A percentile compares a stretch with the other conserved stretches of the same genome.
Conservation (phyloP, 2,797 vertebrate species). For the Myripristis murdjan region DNA sequence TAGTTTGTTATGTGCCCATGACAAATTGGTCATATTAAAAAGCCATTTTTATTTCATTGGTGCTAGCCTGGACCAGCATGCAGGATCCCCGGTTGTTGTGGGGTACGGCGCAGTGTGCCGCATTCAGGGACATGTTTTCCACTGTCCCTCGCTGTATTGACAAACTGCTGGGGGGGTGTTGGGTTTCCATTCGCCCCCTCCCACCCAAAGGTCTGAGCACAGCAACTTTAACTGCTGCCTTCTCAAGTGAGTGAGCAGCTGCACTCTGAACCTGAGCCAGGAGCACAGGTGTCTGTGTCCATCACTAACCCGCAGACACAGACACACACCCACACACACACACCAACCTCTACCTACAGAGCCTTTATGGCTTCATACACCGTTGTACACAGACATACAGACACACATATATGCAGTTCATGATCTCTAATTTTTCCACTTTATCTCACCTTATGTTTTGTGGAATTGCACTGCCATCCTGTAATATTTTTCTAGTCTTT, state of each 20-base stretch:
- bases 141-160: conserved; percentile 74
- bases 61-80: neutral
- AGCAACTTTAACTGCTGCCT: conserved; percentile 83
- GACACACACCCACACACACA: conserved; percentile 18
- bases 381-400: neutral
- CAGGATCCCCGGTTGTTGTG: conserved; percentile 13
- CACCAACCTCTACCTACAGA: conserved; percentile 3
- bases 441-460: neutral
- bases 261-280: conserved; percentile 85
- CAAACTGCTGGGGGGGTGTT: conserved; percentile 69
- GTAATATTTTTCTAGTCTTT: neutral
- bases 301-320: conserved; percentile 68
- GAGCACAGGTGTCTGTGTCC: conserved; percentile 85
- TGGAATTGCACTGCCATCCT: neutral
- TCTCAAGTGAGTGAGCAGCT: conserved; percentile 86
- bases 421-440: neutral
- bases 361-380: conserved; percentile 1
- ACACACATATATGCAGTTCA: neutral
- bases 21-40: conserved; percentile 1
- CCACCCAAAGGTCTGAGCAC: conserved; percentile 82
- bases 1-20: neutral
- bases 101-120: conserved; percentile 17
- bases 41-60: neutral
- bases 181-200: conserved; percentile 73
- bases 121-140: conserved; percentile 71